Evolutionary conservation across 92 coral and sea anemone species (phyloP), one percentile per base, ranked within the genome.

Genomic region (Desmophyllum pertusum): DNA sequence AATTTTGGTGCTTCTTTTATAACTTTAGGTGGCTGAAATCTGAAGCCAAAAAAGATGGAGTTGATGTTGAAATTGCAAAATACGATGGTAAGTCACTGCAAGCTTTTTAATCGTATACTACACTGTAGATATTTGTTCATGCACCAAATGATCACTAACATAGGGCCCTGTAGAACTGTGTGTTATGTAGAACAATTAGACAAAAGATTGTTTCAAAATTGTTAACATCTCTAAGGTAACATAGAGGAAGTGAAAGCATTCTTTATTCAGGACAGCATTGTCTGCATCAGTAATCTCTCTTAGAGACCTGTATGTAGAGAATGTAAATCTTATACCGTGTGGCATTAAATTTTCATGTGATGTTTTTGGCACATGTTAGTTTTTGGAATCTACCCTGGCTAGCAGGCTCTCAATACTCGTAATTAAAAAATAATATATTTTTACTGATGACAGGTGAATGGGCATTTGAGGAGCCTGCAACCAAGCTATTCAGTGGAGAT

Each of bases 1-100:
- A 36, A 43, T 35, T 19, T 19, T 18, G 36, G 6, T 43, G 33
- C 23, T 63, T 65, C 14, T 3, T 48, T 43, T 48, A 10, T 41
- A 31, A 67, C 70, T 23, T 41, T 65, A 96, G 99, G 70, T 96
- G 99, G 99, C 46, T 89, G 57, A 86, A 70, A 76, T 96, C 99
- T 57, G 79, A 87, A 75, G 98, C 99, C 45, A 96, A 96, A 68
- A 96, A 96, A 63, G 99, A 96, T 90, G 96, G 96, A 37, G 99
- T 96, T 45, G 99, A 94, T 83, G 90, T 85, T 48, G 93, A 72
- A 8, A 94, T 96, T 75, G 83, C 99, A 18, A 96, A 96, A 86
- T 96, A 96, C 87, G 99, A 96, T 79, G 99, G 99, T 94, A 92
- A 85, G 91, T 48, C 35, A 7, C 41, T 57, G 48, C 38, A 19